Evolutionary conservation across 2,113 vertebrate genomes (phyloP).

Genomic region (Buteo buteo): DNA sequence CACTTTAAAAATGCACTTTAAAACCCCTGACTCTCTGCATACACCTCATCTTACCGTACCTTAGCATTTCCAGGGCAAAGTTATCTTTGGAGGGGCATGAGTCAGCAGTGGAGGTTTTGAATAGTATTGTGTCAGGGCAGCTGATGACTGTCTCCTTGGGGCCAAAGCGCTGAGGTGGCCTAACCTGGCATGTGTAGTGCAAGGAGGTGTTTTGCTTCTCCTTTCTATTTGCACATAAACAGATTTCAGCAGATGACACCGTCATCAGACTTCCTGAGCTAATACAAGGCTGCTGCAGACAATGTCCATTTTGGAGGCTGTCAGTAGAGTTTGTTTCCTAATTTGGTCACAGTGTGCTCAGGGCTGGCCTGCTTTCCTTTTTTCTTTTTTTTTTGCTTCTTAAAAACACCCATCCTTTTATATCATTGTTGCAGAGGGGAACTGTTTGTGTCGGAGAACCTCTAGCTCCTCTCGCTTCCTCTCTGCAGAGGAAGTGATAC

Average conservation of each 20-base stretch:
- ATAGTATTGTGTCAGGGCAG: not conserved
- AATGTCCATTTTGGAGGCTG: slow-evolving; percentile 45
- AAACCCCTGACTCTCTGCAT: not conserved
- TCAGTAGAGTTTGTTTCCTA: slow-evolving; percentile 69
- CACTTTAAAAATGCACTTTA: not conserved
- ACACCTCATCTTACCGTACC: not conserved
- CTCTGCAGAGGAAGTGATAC: slow-evolving; percentile 59
- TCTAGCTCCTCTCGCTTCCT: slow-evolving; percentile 66
- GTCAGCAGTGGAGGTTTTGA: slow-evolving; percentile 2
- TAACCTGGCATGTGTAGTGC: not conserved
- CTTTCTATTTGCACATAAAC: slow-evolving; percentile 52
- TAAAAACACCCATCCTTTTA: slow-evolving; percentile 21
- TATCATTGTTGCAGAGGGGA: slow-evolving; percentile 49
- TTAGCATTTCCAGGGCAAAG: not conserved
- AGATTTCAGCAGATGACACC: slow-evolving; percentile 43
- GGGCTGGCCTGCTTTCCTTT: slow-evolving; percentile 63
- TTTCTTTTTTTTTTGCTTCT: not conserved
- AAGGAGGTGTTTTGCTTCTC: slow-evolving; percentile 36
- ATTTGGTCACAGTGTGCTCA: slow-evolving; percentile 74
- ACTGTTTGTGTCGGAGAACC: slow-evolving; percentile 58
- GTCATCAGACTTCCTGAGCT: slow-evolving; percentile 57
- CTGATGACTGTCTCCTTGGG: not conserved
- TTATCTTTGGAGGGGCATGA: not conserved
- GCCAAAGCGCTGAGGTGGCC: not conserved
- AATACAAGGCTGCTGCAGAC: not conserved